Evolutionary conservation across 2,888 invertebrate genomes (phyloP), one percentile per base, ranked within the genome.

Genomic region (Mystacides longicornis): DNA sequence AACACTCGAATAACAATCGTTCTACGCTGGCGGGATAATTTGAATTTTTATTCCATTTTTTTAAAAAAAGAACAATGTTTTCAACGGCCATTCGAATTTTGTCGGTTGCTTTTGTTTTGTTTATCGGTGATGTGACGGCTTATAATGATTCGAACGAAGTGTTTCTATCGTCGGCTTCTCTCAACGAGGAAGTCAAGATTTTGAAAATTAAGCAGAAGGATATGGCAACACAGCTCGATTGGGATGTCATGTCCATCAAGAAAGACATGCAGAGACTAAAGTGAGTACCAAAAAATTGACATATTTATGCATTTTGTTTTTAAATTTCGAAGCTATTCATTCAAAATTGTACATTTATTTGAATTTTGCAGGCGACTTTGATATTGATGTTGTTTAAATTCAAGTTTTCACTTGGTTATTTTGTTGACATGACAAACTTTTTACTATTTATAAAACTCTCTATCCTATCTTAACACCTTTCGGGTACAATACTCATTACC

Each of bases 21-120:
- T n/a, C n/a, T n/a, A n/a, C n/a, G 37, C 16, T 37, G n/a, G n/a
- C 37, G 37, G 37, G 37, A n/a, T 37, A 37, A 37, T 37, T 37
- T 37, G 14, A 37, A 37, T 37, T 37, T 7, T 37, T 7, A 3
- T 14, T 7, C 3, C 16, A 3, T 7, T 7, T 14, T 7, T 3
- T 37, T 37, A 14, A 4, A 37, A 3, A n/a, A n/a, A 16, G 4
- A 14, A 37, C 37, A 37, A 37, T 37, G 37, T 37, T 37, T 37
- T 37, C 37, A 3, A n/a, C 16, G 4, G 16, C 4, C 3, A 3
- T 37, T 37, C 4, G 14, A 7, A 14, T 14, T 7, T 3, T 37
- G 14, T 37, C 16, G 14, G 3, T 37, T 4, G 14, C 37, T 7
- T 37, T 37, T 4, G 3, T 37, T 37, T 14, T n/a, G 3, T 7